These are phyloP conservation scores for Epizoanthus fatuus DNA, from an alignment of 92 coral and sea anemone species.

Conservation along the genomic window DNA sequence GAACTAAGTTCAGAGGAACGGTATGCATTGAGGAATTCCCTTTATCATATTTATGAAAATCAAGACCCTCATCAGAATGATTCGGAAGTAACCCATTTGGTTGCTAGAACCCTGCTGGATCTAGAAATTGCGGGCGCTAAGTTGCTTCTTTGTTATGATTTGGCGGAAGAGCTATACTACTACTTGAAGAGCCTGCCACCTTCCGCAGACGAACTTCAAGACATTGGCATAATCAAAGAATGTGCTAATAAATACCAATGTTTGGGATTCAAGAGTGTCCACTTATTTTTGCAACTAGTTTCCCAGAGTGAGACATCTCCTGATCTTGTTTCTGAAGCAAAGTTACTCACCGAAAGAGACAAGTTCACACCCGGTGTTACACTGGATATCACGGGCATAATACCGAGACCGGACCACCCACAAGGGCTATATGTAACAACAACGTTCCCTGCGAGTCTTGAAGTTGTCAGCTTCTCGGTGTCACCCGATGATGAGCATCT, in stretches of 20 bases:
- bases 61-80: neutral
- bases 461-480: conserved; percentile 5
- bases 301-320: conserved; percentile 8
- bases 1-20: conserved; percentile 9
- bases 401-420: neutral
- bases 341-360: neutral
- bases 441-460: conserved; percentile 10
- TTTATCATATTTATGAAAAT: conserved; percentile 12
- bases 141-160: conserved; percentile 7
- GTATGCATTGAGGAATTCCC: conserved; percentile 22
- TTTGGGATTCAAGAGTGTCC: conserved; percentile 9
- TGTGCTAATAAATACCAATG: conserved; percentile 1
- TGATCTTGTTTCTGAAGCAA: neutral
- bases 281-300: conserved; percentile 17
- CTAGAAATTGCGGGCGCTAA: conserved; percentile 14
- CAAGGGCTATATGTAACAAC: conserved; percentile 12
- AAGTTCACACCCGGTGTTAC: conserved; percentile 14
- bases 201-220: neutral
- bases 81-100: neutral
- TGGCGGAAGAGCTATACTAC: conserved; percentile 6
- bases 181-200: neutral
- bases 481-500: conserved; percentile 23
- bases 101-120: conserved; percentile 7
- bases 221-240: neutral
- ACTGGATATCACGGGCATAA: neutral